Base-by-base conservation (phyloP, 2,113 vertebrate genomes). In the Phyllopteryx taeniolatus region DNA sequence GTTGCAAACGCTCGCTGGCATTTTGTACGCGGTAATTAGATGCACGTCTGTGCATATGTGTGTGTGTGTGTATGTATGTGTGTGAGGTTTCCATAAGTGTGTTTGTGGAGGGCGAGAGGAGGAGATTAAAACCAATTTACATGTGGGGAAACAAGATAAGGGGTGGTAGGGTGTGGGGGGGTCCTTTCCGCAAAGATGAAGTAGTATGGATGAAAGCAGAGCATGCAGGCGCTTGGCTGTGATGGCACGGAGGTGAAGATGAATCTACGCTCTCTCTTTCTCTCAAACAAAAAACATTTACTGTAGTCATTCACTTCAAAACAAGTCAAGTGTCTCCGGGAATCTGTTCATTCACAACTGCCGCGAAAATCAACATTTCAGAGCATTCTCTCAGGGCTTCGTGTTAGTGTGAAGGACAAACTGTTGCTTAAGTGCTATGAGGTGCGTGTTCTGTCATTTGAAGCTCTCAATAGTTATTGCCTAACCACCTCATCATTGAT, bases 1-100 rank as follows among this genome's bases (percentile, higher is more conserved):
- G 86, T 86, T 87, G 83, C 85, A 91, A 89, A 89, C 84, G 82
- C 82, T 86, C 85, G 77, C 82, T 90, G 90, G 85, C 85, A 75
- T 88, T 88, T 88, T 91, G 91, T 89, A 83, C 14, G 67, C 81
- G 83, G 83, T 87, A 86, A 89, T 88, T 89, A 87, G 83, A 90
- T 78, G 79, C 57, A 31, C 75, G 78, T 69, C 63, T 74, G 84
- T 84, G 83, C 79, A 76, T 61, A 76, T 61, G 60, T 79, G 66
- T 27, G 27, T 27, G 63, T 71, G 66, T 74, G 43, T 63, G 42
- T 51, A 12, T 67, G 62, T 73, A 44, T 67, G 68, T 69, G 49
- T 82, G 63, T 70, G 66, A 73, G 68, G 75, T 67, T 76, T 79
- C 79, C 69, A 73, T 49, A 68, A 78, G 74, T 80, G 73, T 20